A percentile compares a stretch with the other conserved stretches of the same genome.
These are phyloP conservation scores for Hylomyscus alleni DNA, from an alignment of 2,797 vertebrate genomes.

Conservation along the genomic window DNA sequence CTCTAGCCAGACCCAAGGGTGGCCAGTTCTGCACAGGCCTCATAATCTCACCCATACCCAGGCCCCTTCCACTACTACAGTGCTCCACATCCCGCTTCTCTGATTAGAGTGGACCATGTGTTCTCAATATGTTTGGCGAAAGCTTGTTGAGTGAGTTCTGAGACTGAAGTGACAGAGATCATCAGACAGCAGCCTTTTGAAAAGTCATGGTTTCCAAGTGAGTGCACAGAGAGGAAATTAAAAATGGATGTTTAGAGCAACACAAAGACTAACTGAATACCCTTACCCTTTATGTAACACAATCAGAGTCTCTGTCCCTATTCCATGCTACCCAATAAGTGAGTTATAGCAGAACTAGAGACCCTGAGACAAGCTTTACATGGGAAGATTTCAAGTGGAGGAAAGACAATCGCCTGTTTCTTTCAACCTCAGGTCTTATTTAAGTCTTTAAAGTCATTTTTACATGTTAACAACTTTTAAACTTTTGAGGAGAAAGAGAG, in stretches of 20 bases:
- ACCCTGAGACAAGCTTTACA: background rate
- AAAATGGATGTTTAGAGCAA: background rate
- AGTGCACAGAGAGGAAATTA: background rate
- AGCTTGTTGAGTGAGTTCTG: background rate
- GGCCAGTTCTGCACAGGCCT: background rate
- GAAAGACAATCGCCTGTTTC: background rate
- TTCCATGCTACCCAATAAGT: background rate
- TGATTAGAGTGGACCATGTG: background rate
- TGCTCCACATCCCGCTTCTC: background rate
- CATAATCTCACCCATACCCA: background rate
- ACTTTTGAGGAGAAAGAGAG: constrained; percentile 42
- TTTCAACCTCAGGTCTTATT: constrained; percentile 38
- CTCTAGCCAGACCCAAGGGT: background rate
- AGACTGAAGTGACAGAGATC: background rate
- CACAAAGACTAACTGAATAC: background rate
- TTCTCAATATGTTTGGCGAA: background rate
- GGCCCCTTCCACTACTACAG: background rate
- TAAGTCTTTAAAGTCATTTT: constrained; percentile 64
- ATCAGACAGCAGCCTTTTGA: background rate
- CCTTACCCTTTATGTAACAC: background rate
- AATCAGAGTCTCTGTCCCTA: background rate
- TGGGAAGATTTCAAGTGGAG: background rate
- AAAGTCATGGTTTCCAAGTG: background rate
- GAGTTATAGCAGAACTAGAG: background rate
- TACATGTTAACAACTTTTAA: constrained; percentile 68